Conservation (phyloP, 2,888 invertebrate genomes). For the Trilocha varians region DNA sequence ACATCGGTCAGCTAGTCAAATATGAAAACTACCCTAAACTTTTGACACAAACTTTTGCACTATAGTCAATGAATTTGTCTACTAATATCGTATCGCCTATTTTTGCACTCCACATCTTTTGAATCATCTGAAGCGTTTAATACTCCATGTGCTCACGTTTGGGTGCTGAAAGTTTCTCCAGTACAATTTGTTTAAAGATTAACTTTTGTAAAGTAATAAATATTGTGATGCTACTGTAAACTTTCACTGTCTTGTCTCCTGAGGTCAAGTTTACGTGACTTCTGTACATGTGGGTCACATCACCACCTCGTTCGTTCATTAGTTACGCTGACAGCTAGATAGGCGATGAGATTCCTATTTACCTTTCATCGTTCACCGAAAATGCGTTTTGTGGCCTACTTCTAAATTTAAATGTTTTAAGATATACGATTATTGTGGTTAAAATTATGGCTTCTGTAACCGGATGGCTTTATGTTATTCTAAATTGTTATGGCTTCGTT, state of each 20-base stretch:
- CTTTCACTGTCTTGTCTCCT: constrained; percentile 48
- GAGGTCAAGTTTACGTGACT: constrained; percentile 59
- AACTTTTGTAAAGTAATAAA: too few relatives aligned
- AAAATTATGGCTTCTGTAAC: neutral
- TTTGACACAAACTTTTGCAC: too few relatives aligned
- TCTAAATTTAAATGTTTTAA: neutral
- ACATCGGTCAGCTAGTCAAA: too few relatives aligned
- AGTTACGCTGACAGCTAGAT: constrained; percentile 37
- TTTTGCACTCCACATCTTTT: too few relatives aligned
- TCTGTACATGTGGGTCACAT: constrained; percentile 42
- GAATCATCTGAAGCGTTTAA: too few relatives aligned
- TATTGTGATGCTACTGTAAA: constrained; percentile 59
- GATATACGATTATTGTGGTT: neutral
- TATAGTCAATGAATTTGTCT: too few relatives aligned
- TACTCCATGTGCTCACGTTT: too few relatives aligned
- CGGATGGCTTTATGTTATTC: neutral
- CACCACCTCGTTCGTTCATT: constrained; percentile 34
- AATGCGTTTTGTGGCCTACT: neutral
- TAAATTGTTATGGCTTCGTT: neutral
- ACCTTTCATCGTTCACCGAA: constrained; percentile 2
- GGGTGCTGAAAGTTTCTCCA: too few relatives aligned
- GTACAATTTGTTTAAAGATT: too few relatives aligned
- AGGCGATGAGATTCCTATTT: constrained; percentile 3
- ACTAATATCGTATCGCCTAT: too few relatives aligned
- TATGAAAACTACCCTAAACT: too few relatives aligned